Evolutionary conservation across 2,888 invertebrate species (phyloP).

Genomic region (Ptilodon capucinus): DNA sequence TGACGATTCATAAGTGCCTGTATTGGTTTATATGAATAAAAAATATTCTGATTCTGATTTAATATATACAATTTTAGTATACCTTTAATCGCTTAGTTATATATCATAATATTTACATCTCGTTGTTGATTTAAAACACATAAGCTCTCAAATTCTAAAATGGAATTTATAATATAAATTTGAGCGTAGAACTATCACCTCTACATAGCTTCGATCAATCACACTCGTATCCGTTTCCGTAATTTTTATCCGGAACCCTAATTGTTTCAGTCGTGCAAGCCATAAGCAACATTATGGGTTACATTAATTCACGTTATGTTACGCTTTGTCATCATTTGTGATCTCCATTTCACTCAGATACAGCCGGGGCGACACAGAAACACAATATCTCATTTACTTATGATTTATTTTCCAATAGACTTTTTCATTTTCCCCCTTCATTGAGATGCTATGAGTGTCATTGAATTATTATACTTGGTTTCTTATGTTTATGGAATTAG

Average conservation of each 20-base stretch:
- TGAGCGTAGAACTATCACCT: not conserved
- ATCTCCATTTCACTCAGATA: constrained; percentile 56
- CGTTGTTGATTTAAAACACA: too few species aligned
- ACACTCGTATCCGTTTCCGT: not conserved
- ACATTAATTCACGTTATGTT: constrained; percentile 58
- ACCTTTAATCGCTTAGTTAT: too few species aligned
- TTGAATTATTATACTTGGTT: constrained; percentile 42
- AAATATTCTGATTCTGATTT: too few species aligned
- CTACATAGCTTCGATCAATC: not conserved
- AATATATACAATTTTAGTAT: too few species aligned
- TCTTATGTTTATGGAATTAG: constrained; percentile 14
- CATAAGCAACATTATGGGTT: constrained; percentile 24
- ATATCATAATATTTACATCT: too few species aligned
- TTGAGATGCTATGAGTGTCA: constrained; percentile 47
- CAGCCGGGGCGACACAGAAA: constrained; percentile 46
- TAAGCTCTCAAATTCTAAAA: too few species aligned
- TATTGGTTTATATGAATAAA: too few species aligned
- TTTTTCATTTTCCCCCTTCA: constrained; percentile 56
- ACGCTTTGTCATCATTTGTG: constrained; percentile 65
- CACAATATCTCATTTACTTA: constrained; percentile 70
- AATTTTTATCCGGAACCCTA: not conserved
- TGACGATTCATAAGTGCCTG: too few species aligned
- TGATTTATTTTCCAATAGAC: constrained; percentile 69
- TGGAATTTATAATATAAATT: too few species aligned
- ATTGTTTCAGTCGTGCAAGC: constrained; percentile 8